Percentiles rank a stretch among this genome's conserved stretches.
Evolutionary conservation across 2,888 invertebrate genomes (phyloP).

Genomic region (Eilema sororculum): DNA sequence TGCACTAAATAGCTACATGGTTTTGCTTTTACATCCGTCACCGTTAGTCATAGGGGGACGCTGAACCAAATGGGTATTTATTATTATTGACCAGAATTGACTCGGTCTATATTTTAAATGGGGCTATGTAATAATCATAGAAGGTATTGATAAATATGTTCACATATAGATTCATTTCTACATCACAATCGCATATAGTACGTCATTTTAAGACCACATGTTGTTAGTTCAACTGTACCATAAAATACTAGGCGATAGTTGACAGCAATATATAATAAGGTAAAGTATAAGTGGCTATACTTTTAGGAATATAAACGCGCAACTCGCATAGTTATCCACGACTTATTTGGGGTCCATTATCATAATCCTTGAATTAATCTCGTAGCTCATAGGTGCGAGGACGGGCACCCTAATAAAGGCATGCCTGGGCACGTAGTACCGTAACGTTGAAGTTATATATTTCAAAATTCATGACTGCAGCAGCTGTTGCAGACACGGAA

Average conservation of each 20-base stretch:
- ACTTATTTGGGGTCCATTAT: background rate
- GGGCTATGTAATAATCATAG: background rate
- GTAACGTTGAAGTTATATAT: background rate
- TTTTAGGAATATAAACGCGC: background rate
- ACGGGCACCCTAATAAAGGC: slow-evolving; percentile 2
- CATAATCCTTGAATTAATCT: background rate
- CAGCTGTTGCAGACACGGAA: slow-evolving; percentile 26
- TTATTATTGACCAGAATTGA: background rate
- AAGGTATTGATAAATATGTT: background rate
- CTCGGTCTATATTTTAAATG: background rate
- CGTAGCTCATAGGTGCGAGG: background rate
- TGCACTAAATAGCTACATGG: slow-evolving; percentile 1
- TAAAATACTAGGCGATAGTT: too few relatives aligned
- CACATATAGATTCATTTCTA: too few relatives aligned
- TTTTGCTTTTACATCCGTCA: background rate
- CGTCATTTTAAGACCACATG: too few relatives aligned
- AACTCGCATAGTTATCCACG: background rate
- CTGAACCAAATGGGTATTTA: background rate
- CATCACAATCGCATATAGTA: too few relatives aligned
- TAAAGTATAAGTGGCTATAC: too few relatives aligned
- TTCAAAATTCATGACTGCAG: slow-evolving; percentile 22
- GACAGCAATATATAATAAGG: too few relatives aligned
- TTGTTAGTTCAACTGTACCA: too few relatives aligned
- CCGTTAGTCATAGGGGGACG: background rate
- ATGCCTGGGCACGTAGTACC: slow-evolving; percentile 3